A percentile compares a stretch with the other conserved stretches of the same genome.
These are phyloP conservation scores for Drosophila meridionalis DNA, from an alignment of 2,888 invertebrate species.

Conservation along the genomic window DNA sequence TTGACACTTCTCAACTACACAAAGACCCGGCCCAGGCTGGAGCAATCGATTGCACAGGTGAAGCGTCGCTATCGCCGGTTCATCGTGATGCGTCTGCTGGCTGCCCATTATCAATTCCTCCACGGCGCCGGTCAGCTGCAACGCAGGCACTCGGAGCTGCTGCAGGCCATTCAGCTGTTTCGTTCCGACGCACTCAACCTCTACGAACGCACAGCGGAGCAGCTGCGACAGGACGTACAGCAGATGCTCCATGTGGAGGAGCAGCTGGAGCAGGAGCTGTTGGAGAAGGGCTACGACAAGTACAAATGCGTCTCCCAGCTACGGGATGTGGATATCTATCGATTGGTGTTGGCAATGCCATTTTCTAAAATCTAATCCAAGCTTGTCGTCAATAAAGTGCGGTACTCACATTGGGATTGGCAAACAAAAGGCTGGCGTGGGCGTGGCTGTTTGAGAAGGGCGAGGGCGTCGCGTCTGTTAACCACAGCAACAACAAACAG, in stretches of 20 bases:
- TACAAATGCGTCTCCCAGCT: conserved; percentile 29
- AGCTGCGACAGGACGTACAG: conserved; percentile 68
- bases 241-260: conserved; percentile 70
- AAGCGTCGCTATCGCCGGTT: conserved; percentile 81
- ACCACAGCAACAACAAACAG: conserved; percentile 26
- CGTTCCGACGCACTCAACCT: conserved; percentile 80
- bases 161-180: conserved; percentile 74
- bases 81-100: conserved; percentile 80
- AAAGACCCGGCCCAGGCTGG: background rate
- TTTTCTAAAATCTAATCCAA: conserved; percentile 3
- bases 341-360: conserved; percentile 46
- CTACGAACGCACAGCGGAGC: conserved; percentile 68
- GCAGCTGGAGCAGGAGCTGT: conserved; percentile 54
- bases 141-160: conserved; percentile 53
- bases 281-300: conserved; percentile 42
- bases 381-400: conserved; percentile 18
- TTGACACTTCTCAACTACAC: conserved; percentile 38
- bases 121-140: background rate
- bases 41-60: conserved; percentile 48
- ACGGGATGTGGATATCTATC: conserved; percentile 53
- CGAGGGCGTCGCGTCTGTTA: background rate
- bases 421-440: background rate
- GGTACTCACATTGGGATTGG: background rate
- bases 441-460: background rate
- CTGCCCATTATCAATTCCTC: conserved; percentile 68